Base-by-base conservation (phyloP, 2,888 invertebrate species). In the Catocala fraxini region DNA sequence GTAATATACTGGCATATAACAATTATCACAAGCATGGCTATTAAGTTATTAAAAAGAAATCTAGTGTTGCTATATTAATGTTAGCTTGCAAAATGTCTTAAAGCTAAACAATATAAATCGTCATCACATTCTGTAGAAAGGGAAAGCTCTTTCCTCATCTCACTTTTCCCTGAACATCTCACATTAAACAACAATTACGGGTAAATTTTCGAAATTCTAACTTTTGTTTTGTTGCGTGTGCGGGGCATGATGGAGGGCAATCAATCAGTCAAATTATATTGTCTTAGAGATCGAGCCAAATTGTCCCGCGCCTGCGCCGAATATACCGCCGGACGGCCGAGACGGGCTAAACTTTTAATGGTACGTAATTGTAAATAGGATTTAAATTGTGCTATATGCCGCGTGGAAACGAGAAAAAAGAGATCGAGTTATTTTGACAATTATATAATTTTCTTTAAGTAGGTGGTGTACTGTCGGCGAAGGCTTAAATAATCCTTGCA, bases 241-340 rank as follows among this genome's bases (percentile, higher is more conserved):
- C 56, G 56, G 13, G 6, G 15, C 52, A 49, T 48, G 66, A 75
- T 73, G 63, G 70, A 59, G 46, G 79, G 80, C 90, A 82, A 92
- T 93, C 92, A 91, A 90, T 92, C 92, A 92, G 91, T 89, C 92
- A 88, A 92, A 92, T 92, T 93, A 93, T 89, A 90, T 91, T 92
- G 93, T 93, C 93, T 91, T 87, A 87, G 86, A 82, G 86, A 88
- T 85, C 84, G 85, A 67, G 78, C 86, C 81, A 89, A 89, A 90
- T 89, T 85, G 88, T 75, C 75, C 69, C 71, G 71, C 64, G 81
- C 7, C 35, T 25, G 25, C 25, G 25, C 84, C 87, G 78, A 86
- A 88, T 75, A 75, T 77, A 74, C 67, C 68, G 43, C 51, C 34
- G 58, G 68, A 72, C 67, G 59, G 69, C 72, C 74, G 64, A 69